Evolutionary conservation across 2,888 invertebrate genomes (phyloP), one percentile per base, ranked within the genome.

Genomic region (Lottia gigantea): DNA sequence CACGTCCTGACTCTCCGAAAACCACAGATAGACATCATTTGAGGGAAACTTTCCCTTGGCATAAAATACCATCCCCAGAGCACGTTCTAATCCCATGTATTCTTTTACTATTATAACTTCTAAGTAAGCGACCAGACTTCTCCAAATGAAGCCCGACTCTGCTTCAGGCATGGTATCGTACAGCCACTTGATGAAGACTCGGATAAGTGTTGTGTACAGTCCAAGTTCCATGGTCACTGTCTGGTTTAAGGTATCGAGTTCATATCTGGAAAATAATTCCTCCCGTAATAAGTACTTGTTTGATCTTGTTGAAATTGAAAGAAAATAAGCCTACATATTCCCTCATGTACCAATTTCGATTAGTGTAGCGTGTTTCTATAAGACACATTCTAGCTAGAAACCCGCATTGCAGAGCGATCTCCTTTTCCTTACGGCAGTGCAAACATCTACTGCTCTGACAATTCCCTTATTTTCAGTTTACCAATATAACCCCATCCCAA

Each of bases 81-180:
- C 82, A 45, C 85, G 71, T 71, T 84, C 85, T 62, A 84, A 65
- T 2, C 84, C 85, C 67, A 84, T 79, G 46, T 80, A 79, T 67
- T 84, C 84, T 64, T 82, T 82, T 14, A 83, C 80, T 2, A 83
- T 81, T 49, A 84, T 78, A 6, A 83, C 79, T 74, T 84, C 83
- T 64, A 82, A 82, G 67, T 82, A 83, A 26, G 85, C 84, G 19
- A 85, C 84, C 46, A 85, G 76, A 14, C 77, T 77, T 74, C 82
- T 78, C 85, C 85, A 85, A 49, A 80, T 76, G 45, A 76, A 76
- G 0, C 84, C 83, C 1, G 80, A 80, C 19, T 80, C 75, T 15
- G 82, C 80, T 70, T 85, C 85, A 2, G 78, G 79, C n/a, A 85
- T 95, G 16, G 84, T 79, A 64, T 82, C 81, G 69, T 83, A 82